Base-by-base conservation (phyloP, 2,113 vertebrate genomes). In the Mystacornis crossleyi region DNA sequence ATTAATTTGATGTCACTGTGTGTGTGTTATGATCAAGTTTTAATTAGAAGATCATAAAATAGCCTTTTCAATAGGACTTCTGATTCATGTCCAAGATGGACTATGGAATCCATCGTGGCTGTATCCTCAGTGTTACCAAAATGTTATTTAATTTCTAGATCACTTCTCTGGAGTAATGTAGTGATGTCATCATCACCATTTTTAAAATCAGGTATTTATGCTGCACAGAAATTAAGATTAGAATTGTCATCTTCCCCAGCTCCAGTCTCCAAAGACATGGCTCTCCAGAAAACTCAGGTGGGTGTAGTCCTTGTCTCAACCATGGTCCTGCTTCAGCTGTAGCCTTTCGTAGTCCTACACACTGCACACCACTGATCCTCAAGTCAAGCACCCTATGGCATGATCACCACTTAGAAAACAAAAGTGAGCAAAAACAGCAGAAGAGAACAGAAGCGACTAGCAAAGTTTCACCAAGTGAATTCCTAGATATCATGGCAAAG, bases 281-380 rank as follows among this genome's bases (percentile, higher is more conserved):
- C 14, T 82, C 86, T 93, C 64, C 77, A 70, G 65, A 48, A 15
- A 20, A 34, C 29, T 40, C 16, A 42, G 23, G 42, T 18, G 28
- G 3, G 9, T 29, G 21, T 33, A 42, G 38, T 28, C 28, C 74
- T 86, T 62, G 43, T 66, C 38, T 79, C 47, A 81, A 73, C 29
- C 34, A 26, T 0, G 2, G 9, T 33, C 21, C 14, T 11, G 4
- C 34, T 74, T 73, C 50, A 69, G 1, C 3, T 48, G 51, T 25
- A 66, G 60, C 20, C 55, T 72, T 65, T 71, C 42, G 33, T 25
- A 50, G 45, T 51, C 33, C 48, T 72, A 33, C 38, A 67, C 11
- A 12, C 23, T 67, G n/a, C 28, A 58, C 31, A 53, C 4, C 10
- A 26, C n/a, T 29, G 38, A 31, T 42, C 43, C 53, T 72, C 80